Evolutionary conservation across 2,797 vertebrate species (phyloP).

Genomic region (Onychomys arenicola): DNA sequence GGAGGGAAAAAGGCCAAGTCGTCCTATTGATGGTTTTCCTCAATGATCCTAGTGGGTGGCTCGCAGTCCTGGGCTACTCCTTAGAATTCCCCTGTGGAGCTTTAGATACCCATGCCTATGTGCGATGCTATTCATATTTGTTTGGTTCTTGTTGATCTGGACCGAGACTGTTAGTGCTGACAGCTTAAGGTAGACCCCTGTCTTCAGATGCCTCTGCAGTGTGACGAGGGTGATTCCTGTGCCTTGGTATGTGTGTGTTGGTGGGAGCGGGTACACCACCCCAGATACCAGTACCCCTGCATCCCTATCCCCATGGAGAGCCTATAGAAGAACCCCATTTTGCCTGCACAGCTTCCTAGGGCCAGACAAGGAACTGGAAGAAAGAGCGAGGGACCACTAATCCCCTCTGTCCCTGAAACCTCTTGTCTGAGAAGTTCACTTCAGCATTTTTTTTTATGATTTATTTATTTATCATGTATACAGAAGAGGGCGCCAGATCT

Average conservation of each 20-base stretch:
- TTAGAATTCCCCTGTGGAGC: not conserved
- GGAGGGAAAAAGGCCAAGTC: not conserved
- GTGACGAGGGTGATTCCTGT: not conserved
- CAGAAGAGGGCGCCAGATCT: too few relatives aligned
- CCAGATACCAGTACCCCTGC: too few relatives aligned
- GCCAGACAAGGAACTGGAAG: not conserved
- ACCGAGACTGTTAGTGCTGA: not conserved
- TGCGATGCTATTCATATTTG: not conserved
- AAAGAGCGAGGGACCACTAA: not conserved
- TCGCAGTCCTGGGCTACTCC: not conserved
- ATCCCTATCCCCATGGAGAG: accelerated
- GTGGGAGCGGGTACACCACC: not conserved
- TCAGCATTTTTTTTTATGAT: too few relatives aligned
- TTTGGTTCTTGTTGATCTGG: not conserved
- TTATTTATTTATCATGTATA: too few relatives aligned
- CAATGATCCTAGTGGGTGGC: not conserved
- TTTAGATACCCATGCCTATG: not conserved
- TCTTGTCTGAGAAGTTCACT: not conserved
- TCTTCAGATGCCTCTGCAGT: not conserved
- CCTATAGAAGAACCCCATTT: not conserved
- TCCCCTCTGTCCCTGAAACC: not conserved
- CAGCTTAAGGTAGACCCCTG: not conserved
- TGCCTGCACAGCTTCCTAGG: not conserved
- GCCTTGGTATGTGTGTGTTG: not conserved
- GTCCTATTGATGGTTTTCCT: not conserved